Evolutionary conservation across 2,797 vertebrate genomes (phyloP).

Genomic region (Neostethus bicornis): DNA sequence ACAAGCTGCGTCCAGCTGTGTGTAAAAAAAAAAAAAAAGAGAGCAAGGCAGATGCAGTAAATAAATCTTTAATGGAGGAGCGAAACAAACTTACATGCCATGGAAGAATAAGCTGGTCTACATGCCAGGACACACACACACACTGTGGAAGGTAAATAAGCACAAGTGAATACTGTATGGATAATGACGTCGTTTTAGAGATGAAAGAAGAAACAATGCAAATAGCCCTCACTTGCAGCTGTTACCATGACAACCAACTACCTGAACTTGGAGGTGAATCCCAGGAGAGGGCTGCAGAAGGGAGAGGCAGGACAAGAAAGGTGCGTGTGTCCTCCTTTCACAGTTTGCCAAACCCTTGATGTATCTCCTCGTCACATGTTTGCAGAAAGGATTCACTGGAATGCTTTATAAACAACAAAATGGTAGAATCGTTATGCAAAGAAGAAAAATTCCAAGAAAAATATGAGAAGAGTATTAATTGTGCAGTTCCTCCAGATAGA

Average conservation of each 20-base stretch:
- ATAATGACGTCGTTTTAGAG: slow-evolving; percentile 69
- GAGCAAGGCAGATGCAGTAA: slow-evolving; percentile 45
- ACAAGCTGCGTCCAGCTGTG: slow-evolving; percentile 42
- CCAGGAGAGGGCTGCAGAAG: slow-evolving; percentile 68
- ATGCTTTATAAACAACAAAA: slow-evolving; percentile 26
- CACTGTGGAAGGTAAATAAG: slow-evolving; percentile 53
- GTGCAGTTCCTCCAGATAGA: slow-evolving; percentile 6
- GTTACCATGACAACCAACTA: slow-evolving; percentile 82
- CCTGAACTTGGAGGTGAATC: slow-evolving; percentile 80
- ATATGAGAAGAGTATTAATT: slow-evolving; percentile 41
- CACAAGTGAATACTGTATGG: slow-evolving; percentile 59
- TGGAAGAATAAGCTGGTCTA: slow-evolving; percentile 20
- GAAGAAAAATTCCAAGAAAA: slow-evolving; percentile 30
- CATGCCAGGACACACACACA: slow-evolving; percentile 45
- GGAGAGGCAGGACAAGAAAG: slow-evolving; percentile 63
- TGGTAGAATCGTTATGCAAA: not conserved
- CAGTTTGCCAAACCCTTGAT: slow-evolving; percentile 52
- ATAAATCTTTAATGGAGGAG: slow-evolving; percentile 44
- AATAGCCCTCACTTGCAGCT: slow-evolving; percentile 69
- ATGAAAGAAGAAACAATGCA: slow-evolving; percentile 79
- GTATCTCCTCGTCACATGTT: slow-evolving; percentile 34
- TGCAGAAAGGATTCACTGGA: slow-evolving; percentile 16
- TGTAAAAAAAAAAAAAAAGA: slow-evolving; percentile 35
- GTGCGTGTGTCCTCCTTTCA: slow-evolving; percentile 66
- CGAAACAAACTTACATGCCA: slow-evolving; percentile 14